Base-by-base conservation (phyloP, 1,140 invertebrate species). In the Maniola jurtina region DNA sequence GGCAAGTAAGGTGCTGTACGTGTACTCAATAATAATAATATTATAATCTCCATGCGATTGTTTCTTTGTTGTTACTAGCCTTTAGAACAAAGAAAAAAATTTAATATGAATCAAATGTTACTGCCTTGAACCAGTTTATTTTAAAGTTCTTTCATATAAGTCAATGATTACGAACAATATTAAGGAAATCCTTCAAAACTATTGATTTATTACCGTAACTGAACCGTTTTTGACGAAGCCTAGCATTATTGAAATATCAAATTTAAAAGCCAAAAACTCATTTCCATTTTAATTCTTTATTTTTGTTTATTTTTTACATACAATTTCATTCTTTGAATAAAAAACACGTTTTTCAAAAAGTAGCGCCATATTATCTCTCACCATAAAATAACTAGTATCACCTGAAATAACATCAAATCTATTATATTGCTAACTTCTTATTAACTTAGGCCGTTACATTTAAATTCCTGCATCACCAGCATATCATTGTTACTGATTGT, bases 401-500 rank as follows among this genome's bases (percentile, higher is more conserved):
- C 25, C 1, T 25, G 4, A 25, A 25, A 4, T 1, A 25, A 25
- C 25, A 25, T 25, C 25, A 25, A 25, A 25, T 25, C 1, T 25
- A 25, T 25, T 25, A 2, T 25, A 25, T 25, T 2, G 1, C 25
- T 25, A 25, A 25, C 25, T 25, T 1, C 25, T 25, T 25, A 25
- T 25, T n/a, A n/a, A n/a, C n/a, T n/a, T n/a, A n/a, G n/a, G n/a
- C n/a, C n/a, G n/a, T n/a, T n/a, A n/a, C n/a, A 25, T 25, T 25
- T 25, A 4, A 25, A 25, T 25, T 25, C 25, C 25, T 25, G 4
- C 25, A 2, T 25, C 25, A 25, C 25, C 25, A 25, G 25, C 25
- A 25, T 8, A 5, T 6, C 6, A 7, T 52, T 5, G 1, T 47
- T 42, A 55, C 45, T 77, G 76, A 61, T 55, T 35, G 33, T 79